Percentiles rank a stretch among this genome's conserved stretches.
Conservation (phyloP, 2,113 vertebrate genomes). For the Lepus europaeus region DNA sequence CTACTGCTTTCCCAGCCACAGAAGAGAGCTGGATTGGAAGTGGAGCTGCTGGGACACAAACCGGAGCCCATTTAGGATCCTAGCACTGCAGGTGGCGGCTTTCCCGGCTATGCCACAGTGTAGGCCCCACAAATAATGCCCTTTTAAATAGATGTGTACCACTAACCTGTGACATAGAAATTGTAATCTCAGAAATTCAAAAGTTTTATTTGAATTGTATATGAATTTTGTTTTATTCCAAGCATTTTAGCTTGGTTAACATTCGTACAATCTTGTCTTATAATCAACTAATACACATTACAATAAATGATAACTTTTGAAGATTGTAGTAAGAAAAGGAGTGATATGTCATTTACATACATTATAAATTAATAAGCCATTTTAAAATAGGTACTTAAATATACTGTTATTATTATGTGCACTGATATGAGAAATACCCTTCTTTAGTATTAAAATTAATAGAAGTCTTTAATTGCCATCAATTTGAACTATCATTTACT, state of each 20-base stretch:
- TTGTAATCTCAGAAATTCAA: neutral
- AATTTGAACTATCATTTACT: neutral
- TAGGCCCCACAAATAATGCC: neutral
- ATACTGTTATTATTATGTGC: neutral
- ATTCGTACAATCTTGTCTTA: neutral
- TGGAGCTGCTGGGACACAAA: no score
- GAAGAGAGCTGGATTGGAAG: no score
- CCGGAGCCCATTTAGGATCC: no score
- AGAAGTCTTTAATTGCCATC: neutral
- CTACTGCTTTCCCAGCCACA: no score
- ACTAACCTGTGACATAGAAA: neutral
- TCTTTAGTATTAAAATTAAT: conserved; percentile 1
- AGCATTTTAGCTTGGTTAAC: neutral
- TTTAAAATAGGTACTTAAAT: neutral
- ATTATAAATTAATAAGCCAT: neutral
- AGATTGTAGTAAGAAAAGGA: neutral
- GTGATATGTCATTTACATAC: neutral
- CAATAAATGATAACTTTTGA: neutral
- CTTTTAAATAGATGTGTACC: neutral
- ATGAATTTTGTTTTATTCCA: neutral
- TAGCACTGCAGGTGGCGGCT: no score
- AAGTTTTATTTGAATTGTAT: neutral
- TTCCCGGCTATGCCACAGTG: no score
- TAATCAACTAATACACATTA: neutral
- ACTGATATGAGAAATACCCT: neutral